These are phyloP conservation scores for Corythornis leucogaster DNA, from an alignment of 2,797 vertebrate genomes.

Conservation along the genomic window DNA sequence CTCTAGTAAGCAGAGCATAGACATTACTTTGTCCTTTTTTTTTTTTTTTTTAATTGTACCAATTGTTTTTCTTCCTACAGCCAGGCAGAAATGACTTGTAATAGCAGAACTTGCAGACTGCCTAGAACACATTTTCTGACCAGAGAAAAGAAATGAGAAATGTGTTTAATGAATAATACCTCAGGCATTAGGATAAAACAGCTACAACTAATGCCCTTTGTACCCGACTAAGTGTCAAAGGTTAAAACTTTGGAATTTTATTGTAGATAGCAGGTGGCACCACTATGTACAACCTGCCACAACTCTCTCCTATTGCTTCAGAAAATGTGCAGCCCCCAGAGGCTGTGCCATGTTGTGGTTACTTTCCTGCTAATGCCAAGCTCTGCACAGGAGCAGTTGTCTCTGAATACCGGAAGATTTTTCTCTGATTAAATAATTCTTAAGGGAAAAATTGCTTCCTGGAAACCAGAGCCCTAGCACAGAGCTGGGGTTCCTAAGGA, in stretches of 20 bases:
- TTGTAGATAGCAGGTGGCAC: background rate
- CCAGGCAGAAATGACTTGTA: background rate
- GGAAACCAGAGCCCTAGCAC: slow-evolving; percentile 55
- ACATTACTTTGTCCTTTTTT: background rate
- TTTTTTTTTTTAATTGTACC: background rate
- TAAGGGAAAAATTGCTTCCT: slow-evolving; percentile 64
- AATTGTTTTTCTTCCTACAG: background rate
- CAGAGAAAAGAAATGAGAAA: background rate
- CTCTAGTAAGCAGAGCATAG: background rate
- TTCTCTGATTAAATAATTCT: slow-evolving; percentile 68
- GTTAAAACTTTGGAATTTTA: background rate
- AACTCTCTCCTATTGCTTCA: background rate
- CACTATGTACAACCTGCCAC: background rate
- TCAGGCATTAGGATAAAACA: background rate
- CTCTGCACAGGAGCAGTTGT: slow-evolving; percentile 33
- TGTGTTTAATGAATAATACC: background rate
- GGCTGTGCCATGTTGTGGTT: background rate
- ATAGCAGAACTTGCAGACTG: background rate
- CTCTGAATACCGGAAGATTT: slow-evolving; percentile 55
- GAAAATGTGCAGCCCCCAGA: background rate
- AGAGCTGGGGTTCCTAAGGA: slow-evolving; percentile 27
- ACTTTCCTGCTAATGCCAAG: background rate
- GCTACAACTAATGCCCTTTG: background rate
- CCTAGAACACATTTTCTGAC: background rate
- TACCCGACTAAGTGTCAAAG: background rate